phyloP scores from a whole-genome alignment of 2,113 vertebrate species.

The Ophiodon elongatus region DNA sequence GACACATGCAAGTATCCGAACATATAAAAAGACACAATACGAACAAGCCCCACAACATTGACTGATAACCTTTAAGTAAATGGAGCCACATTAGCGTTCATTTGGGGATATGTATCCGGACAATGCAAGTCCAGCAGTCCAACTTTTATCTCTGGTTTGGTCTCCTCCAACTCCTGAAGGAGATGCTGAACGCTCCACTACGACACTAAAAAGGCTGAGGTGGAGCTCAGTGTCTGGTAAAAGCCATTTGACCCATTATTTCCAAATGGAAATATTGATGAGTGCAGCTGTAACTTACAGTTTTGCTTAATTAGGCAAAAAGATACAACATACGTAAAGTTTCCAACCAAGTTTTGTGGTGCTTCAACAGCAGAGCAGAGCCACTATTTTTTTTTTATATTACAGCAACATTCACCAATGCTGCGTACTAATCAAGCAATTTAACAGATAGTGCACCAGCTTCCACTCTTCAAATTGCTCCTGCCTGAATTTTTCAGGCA shows the following conservation, averaged over 20 bases:
- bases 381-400: not conserved
- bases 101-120: no score
- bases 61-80: not conserved
- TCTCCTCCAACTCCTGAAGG: no score
- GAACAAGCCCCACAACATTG: not conserved
- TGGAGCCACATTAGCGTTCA: not conserved
- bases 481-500: not conserved
- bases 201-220: no score
- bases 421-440: not conserved
- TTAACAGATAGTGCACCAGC: not conserved
- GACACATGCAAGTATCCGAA: not conserved
- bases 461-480: slow-evolving; percentile 16
- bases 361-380: not conserved
- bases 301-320: not conserved
- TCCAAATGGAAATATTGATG: no score
- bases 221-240: no score
- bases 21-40: not conserved
- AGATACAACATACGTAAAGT: not conserved
- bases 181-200: no score
- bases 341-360: not conserved
- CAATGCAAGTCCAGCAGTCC: no score
- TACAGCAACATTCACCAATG: not conserved
- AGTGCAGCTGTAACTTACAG: not conserved
- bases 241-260: no score
- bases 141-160: no score